phyloP scores from a whole-genome alignment of 2,888 invertebrate species.

The Liopterus haemorrhoidalis region DNA sequence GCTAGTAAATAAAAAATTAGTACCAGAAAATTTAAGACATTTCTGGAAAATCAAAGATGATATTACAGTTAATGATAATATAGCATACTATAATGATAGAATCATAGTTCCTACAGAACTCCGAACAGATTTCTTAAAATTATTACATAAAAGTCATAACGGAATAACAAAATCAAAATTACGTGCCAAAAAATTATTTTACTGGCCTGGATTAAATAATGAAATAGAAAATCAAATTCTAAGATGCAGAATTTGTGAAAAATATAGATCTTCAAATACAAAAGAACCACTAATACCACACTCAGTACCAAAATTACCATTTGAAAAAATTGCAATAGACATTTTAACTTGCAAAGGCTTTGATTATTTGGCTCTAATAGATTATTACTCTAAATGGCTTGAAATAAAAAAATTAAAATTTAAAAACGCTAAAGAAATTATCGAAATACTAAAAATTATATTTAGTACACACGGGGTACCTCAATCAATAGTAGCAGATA shows the following conservation, averaged over 20 bases:
- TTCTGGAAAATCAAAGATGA: conserved; percentile 2
- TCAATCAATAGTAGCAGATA: too few species aligned
- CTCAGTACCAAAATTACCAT: conserved; percentile 27
- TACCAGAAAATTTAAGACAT: too few species aligned
- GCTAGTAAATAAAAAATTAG: conserved; percentile 20
- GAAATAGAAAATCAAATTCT: conserved; percentile 23
- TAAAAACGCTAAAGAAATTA: conserved; percentile 30
- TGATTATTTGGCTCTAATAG: conserved; percentile 27
- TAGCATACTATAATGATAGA: too few species aligned
- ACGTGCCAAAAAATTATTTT: conserved; percentile 19
- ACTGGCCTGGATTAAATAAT: conserved; percentile 20
- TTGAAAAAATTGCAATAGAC: conserved; percentile 28
- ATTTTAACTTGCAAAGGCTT: conserved; percentile 27
- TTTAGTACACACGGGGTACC: conserved; percentile 34
- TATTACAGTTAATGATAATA: conserved; percentile 22
- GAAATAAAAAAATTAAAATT: conserved; percentile 19
- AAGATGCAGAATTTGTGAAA: conserved; percentile 29
- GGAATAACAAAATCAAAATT: conserved; percentile 20
- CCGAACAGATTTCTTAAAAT: too few species aligned
- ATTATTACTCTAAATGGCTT: conserved; percentile 32
- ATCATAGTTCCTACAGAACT: too few species aligned
- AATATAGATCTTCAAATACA: conserved; percentile 24
- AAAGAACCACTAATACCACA: conserved; percentile 30
- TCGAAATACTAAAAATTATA: conserved; percentile 28
- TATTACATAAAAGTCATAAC: conserved; percentile 29